Conservation (phyloP, 1,140 invertebrate genomes). For the Streblospio benedicti region DNA sequence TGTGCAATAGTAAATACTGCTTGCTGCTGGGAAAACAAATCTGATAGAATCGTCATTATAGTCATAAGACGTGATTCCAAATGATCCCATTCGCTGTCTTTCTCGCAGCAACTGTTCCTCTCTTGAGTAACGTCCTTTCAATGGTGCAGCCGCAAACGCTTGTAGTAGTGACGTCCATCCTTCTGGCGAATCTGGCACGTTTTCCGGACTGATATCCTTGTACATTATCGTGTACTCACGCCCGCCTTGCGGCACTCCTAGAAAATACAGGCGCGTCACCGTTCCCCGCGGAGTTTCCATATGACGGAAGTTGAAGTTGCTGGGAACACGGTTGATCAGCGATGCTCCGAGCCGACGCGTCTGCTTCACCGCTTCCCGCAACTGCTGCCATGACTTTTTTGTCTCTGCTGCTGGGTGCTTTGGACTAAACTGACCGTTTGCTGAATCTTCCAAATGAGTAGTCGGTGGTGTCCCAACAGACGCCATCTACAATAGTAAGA, state of each 20-base stretch:
- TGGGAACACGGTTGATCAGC: conserved; percentile 54
- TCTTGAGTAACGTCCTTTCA: conserved; percentile 55
- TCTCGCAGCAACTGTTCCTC: conserved; percentile 87
- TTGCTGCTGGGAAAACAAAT: conserved; percentile 86
- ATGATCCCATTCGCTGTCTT: conserved; percentile 75
- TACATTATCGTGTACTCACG: conserved; percentile 82
- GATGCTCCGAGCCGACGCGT: conserved; percentile 67
- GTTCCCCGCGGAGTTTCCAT: conserved; percentile 11
- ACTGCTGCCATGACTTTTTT: conserved; percentile 62
- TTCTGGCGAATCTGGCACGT: conserved; percentile 30
- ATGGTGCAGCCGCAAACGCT: conserved; percentile 58
- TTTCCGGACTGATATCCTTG: conserved; percentile 63
- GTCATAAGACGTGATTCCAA: conserved; percentile 90
- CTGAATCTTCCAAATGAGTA: too few relatives aligned
- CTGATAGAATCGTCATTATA: conserved; percentile 56
- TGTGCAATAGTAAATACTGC: conserved; percentile 68
- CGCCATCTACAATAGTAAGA: too few relatives aligned
- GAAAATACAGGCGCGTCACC: conserved; percentile 61
- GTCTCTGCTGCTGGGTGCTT: conserved; percentile 12
- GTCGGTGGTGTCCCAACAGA: too few relatives aligned
- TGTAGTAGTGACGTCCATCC: conserved; percentile 65
- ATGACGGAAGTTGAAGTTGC: conserved; percentile 21
- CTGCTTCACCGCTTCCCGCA: conserved; percentile 70
- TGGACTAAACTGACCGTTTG: too few relatives aligned
- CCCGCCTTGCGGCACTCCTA: conserved; percentile 70